Base-by-base conservation (phyloP, 2,113 vertebrate species). In the Plotosus lineatus region DNA sequence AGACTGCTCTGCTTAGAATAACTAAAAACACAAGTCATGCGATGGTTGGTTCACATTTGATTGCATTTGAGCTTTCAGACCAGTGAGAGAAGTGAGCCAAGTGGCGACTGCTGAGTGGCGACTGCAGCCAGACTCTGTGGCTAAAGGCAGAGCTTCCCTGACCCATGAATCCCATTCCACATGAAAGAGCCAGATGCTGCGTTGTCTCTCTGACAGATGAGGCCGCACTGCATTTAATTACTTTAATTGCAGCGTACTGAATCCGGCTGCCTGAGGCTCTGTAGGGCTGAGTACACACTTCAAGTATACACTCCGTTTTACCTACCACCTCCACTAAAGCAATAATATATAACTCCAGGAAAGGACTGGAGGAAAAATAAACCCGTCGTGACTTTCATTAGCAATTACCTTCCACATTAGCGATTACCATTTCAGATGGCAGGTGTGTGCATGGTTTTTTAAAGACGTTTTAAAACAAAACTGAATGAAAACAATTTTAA, bases 211-310 rank as follows among this genome's bases (percentile, higher is more conserved):
- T 3, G 31, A 6, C 28, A n/a, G n/a, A n/a, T n/a, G 31, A 28
- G 28, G 69, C n/a, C 14, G 7, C n/a, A 1, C 69, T 77, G 75
- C 14, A 8, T 60, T 60, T 77, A 46, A 77, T 77, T 77, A 55
- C n/a, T 21, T 2, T 44, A 31, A 60, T 21, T 77, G 75, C n/a
- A 31, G 36, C n/a, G 12, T 42, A 51, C 53, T 38, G 38, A 33
- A 21, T 3, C 50, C 19, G 15, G 56, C n/a, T n/a, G n/a, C n/a
- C n/a, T n/a, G n/a, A 44, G 55, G n/a, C n/a, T 31, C 26, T 17
- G 8, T 17, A 6, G 60, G 58, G 60, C 4, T 10, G 31, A 61
- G 28, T 1, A 21, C 31, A 21, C 31, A 3, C 58, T 63, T 11
- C 11, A 8, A 63, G 17, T 36, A 8, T 15, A 21, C 26, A 31